Conservation (phyloP, 1,140 invertebrate genomes). For the Eciton burchellii region DNA sequence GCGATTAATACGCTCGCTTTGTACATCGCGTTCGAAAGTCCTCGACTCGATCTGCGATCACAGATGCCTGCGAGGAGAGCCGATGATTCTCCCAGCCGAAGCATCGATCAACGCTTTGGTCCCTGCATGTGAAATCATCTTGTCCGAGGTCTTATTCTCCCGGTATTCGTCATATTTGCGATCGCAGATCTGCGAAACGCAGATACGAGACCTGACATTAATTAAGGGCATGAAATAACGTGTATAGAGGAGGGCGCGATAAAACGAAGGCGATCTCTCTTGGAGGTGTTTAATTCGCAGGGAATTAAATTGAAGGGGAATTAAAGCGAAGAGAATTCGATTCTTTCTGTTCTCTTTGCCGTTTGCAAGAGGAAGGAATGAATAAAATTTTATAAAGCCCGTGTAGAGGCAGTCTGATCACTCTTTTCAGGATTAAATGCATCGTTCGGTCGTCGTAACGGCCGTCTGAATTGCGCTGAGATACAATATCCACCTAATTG, state of each 20-base stretch:
- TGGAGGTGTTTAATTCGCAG: background rate
- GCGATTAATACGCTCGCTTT: constrained; percentile 59
- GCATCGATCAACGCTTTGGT: constrained; percentile 88
- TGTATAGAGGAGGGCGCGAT: no score
- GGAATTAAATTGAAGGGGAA: background rate
- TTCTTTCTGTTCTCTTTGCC: background rate
- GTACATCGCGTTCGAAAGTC: constrained; percentile 88
- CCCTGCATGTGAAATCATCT: constrained; percentile 76
- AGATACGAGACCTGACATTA: background rate
- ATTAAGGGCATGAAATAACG: no score
- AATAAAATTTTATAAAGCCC: background rate
- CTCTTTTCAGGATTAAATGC: constrained; percentile 22
- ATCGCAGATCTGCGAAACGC: background rate
- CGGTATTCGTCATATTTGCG: background rate
- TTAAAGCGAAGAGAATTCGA: background rate
- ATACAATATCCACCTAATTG: constrained; percentile 47
- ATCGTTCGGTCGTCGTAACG: background rate
- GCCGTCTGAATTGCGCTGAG: constrained; percentile 24
- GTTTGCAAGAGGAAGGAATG: no score
- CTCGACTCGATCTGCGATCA: constrained; percentile 87
- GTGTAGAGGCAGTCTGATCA: background rate
- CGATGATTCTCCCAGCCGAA: constrained; percentile 89
- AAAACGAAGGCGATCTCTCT: background rate
- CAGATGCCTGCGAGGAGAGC: constrained; percentile 89
- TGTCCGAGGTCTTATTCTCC: constrained; percentile 19